phyloP scores from a whole-genome alignment of 2,888 invertebrate genomes.

The Allophyes oxyacanthae region DNA sequence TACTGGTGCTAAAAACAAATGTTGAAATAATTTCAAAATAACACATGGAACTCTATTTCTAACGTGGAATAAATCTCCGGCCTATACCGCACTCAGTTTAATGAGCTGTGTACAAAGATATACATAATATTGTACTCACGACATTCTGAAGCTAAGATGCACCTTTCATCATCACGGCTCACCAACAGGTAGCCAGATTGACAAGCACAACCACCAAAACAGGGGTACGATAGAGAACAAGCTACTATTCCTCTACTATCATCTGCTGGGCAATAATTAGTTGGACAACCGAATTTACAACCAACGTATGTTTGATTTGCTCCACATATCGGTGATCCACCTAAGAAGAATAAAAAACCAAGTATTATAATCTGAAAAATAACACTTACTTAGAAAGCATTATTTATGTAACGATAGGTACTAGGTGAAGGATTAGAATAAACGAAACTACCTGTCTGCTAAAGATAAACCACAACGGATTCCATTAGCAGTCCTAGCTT shows the following conservation, averaged over 20 bases:
- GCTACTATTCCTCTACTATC: slow-evolving; percentile 56
- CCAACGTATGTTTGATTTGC: slow-evolving; percentile 62
- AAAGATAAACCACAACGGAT: too few species aligned
- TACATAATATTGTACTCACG: slow-evolving; percentile 55
- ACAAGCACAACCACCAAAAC: slow-evolving; percentile 71
- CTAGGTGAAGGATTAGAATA: too few species aligned
- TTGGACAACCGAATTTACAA: slow-evolving; percentile 63
- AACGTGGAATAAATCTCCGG: too few species aligned
- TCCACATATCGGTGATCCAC: slow-evolving; percentile 26
- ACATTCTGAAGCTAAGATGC: slow-evolving; percentile 49
- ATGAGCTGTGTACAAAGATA: too few species aligned
- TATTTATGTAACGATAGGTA: too few species aligned
- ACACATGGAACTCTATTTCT: too few species aligned
- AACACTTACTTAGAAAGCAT: too few species aligned
- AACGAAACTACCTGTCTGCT: too few species aligned
- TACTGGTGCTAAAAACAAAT: slow-evolving; percentile 60
- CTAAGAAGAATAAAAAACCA: slow-evolving; percentile 8
- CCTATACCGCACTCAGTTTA: too few species aligned
- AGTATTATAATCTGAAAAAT: too few species aligned
- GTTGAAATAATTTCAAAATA: too few species aligned
- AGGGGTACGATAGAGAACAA: slow-evolving; percentile 61
- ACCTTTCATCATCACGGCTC: slow-evolving; percentile 15
- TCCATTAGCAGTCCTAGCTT: too few species aligned
- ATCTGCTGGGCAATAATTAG: slow-evolving; percentile 61
- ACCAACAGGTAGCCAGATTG: slow-evolving; percentile 54